Conservation (phyloP, 2,113 vertebrate species). For the Pavo muticus region DNA sequence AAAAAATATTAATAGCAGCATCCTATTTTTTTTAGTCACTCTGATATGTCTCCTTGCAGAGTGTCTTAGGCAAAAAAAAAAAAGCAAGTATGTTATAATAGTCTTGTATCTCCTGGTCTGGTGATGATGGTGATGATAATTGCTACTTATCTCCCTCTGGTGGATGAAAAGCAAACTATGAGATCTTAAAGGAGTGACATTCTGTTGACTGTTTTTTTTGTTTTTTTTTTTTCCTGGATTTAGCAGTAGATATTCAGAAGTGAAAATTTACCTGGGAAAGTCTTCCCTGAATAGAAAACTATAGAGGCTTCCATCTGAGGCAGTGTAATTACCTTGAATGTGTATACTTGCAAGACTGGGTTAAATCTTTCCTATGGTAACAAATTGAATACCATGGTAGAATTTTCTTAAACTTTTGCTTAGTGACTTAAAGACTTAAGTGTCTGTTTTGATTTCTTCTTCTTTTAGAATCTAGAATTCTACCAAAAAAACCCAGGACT, state of each 20-base stretch:
- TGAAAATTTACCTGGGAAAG: neutral
- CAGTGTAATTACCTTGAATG: neutral
- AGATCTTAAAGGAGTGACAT: neutral
- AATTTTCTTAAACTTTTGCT: neutral
- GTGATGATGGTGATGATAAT: neutral
- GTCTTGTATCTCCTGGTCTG: neutral
- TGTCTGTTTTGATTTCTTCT: neutral
- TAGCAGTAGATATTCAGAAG: neutral
- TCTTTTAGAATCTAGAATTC: neutral
- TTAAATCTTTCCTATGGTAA: neutral
- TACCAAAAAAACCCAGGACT: neutral
- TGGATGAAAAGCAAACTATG: constrained; percentile 6
- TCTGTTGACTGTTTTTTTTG: neutral
- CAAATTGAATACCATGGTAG: neutral
- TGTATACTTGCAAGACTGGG: neutral
- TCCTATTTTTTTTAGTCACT: neutral
- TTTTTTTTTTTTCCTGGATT: fast-evolving
- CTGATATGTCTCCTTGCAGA: neutral
- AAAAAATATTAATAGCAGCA: neutral
- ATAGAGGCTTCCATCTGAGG: neutral
- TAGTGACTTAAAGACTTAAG: neutral
- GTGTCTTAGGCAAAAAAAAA: neutral
- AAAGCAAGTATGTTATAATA: neutral
- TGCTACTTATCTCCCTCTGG: constrained; percentile 34
- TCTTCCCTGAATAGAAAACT: neutral